These are phyloP conservation scores for Rhynchonema sp. DNA, from an alignment of 2,888 invertebrate genomes.

Conservation along the genomic window DNA sequence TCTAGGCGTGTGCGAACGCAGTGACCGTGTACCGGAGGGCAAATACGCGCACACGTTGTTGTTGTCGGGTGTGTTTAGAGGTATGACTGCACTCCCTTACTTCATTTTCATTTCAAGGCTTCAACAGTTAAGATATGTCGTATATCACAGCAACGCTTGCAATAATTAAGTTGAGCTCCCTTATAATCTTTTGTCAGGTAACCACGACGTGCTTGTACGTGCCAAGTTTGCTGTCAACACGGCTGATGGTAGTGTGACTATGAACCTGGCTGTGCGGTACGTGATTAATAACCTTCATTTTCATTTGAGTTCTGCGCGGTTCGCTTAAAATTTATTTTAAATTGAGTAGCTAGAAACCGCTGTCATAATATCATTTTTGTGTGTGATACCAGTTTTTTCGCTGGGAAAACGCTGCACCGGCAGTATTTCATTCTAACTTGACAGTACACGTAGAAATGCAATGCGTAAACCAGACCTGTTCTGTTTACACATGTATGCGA, in stretches of 20 bases:
- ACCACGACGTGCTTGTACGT: slow-evolving; percentile 64
- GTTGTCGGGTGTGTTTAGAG: slow-evolving; percentile 68
- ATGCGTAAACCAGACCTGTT: too few species aligned
- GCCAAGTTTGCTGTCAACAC: slow-evolving; percentile 59
- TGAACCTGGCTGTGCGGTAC: slow-evolving; percentile 74
- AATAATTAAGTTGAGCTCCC: neutral
- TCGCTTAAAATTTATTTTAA: neutral
- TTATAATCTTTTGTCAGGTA: slow-evolving; percentile 37
- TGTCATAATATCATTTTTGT: neutral
- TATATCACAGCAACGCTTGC: neutral
- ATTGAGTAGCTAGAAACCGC: neutral
- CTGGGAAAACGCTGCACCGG: too few species aligned
- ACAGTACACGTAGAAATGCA: too few species aligned
- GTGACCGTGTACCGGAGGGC: slow-evolving; percentile 60
- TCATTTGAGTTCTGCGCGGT: neutral
- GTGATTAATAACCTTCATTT: too few species aligned
- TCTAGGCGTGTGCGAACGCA: slow-evolving; percentile 60
- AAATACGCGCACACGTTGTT: slow-evolving; percentile 58
- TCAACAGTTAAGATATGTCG: too few species aligned
- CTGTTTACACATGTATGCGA: too few species aligned
- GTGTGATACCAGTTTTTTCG: too few species aligned
- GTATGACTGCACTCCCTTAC: too few species aligned
- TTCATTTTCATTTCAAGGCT: too few species aligned
- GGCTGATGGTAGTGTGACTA: slow-evolving; percentile 53
- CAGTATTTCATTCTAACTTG: too few species aligned